Conservation (phyloP, 1,140 invertebrate genomes). For the Bradysia coprophila region DNA sequence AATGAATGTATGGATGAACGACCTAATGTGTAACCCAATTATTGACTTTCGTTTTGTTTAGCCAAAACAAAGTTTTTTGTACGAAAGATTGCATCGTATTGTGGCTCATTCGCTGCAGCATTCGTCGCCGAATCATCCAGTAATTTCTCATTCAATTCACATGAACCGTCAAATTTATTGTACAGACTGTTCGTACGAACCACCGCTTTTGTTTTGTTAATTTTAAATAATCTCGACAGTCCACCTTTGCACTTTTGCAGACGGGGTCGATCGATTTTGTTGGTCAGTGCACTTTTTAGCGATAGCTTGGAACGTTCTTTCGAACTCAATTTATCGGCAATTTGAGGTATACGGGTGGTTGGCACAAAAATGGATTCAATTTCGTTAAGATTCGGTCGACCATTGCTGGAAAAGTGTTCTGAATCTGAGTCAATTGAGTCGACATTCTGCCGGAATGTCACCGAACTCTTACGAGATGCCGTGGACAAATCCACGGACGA, state of each 20-base stretch:
- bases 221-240: neutral
- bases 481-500: conserved; percentile 8
- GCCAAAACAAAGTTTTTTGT: neutral
- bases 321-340: conserved; percentile 1
- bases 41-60: neutral
- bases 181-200: neutral
- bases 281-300: neutral
- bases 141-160: neutral
- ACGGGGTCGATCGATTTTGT: neutral
- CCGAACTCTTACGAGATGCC: conserved; percentile 4
- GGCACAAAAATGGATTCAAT: neutral
- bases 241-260: neutral
- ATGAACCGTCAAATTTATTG: neutral
- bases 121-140: neutral
- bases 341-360: neutral
- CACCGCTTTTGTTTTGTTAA: neutral
- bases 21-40: no score
- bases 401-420: neutral
- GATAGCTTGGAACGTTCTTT: neutral
- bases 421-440: neutral
- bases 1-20: no score
- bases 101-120: neutral
- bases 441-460: conserved; percentile 2
- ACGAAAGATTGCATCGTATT: neutral
- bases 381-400: neutral